phyloP scores from a whole-genome alignment of 2,888 invertebrate genomes.

The Xanthostigma xanthostigma region DNA sequence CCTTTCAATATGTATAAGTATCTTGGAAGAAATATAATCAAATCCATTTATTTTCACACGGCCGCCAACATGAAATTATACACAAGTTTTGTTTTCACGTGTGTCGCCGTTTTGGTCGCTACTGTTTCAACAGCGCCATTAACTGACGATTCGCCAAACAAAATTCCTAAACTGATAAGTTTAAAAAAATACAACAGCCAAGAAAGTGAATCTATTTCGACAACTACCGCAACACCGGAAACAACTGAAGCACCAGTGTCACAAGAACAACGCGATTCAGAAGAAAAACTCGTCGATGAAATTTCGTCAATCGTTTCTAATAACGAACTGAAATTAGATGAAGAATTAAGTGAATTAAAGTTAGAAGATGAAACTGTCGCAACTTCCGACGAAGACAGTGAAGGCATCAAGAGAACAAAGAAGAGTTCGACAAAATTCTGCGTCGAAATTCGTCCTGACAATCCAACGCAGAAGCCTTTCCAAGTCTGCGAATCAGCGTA shows the following conservation, averaged over 20 bases:
- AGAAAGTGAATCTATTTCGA: constrained; percentile 6
- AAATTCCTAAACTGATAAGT: constrained; percentile 1
- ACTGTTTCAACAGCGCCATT: too few species aligned
- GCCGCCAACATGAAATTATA: too few species aligned
- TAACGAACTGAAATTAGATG: not conserved
- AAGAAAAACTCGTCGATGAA: constrained; percentile 9
- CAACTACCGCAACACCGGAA: too few species aligned
- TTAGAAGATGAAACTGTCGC: constrained; percentile 8
- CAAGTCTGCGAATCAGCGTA: constrained; percentile 22
- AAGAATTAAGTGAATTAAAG: not conserved
- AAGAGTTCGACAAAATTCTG: constrained; percentile 29
- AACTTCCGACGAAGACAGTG: constrained; percentile 9
- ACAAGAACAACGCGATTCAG: constrained; percentile 8
- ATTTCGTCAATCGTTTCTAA: constrained; percentile 1
- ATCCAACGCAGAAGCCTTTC: constrained; percentile 25
- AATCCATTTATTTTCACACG: too few species aligned
- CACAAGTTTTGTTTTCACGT: too few species aligned
- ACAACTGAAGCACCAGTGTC: not conserved
- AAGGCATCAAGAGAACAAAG: constrained; percentile 13
- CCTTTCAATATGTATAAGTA: too few species aligned
- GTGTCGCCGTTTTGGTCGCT: too few species aligned
- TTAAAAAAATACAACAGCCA: too few species aligned
- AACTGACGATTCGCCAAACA: constrained; percentile 1
- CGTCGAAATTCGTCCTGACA: constrained; percentile 29
- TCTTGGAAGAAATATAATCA: too few species aligned